Evolutionary conservation across 2,113 vertebrate genomes (phyloP), one percentile per base, ranked within the genome.

Genomic region (Cariama cristata): DNA sequence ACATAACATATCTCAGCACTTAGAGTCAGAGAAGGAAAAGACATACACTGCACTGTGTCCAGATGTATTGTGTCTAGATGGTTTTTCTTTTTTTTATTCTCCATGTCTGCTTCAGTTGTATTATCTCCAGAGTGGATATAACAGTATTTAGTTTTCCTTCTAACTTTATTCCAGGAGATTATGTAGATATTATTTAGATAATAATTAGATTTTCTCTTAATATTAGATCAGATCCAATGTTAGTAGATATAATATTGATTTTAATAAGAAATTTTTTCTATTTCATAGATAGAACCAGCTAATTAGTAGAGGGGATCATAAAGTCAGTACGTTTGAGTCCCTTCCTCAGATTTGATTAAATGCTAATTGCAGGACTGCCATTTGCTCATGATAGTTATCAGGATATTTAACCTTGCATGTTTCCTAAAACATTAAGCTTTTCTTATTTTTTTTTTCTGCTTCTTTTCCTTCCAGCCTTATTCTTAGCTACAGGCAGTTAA

Each of bases 241-340:
- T 77, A 73, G 72, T 42, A 90, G 71, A 66, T 62, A 62, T n/a
- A 72, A 56, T 49, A 28, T 76, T 69, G 49, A 83, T 88, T 96
- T 88, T 93, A 93, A 88, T 86, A 86, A 53, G 71, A 90, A 96
- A 80, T 28, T 53, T 93, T 92, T 93, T 90, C 44, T 72, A 30
- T 67, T 86, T 88, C 40, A 53, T 73, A 66, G 71, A 30, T 35
- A 83, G 58, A 93, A 76, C 1, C 4, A 81, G 14, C 9, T 79
- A 60, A 95, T 79, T 86, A 96, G 40, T 42, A 92, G 33, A 79
- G 49, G 24, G 35, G 60, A 73, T 85, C 26, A n/a, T 63, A 72
- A 87, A 91, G 74, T 72, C 56, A 85, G 35, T 82, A 67, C 30
- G 33, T 92, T 50, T 90, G 55, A 85, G 67, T 53, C 67, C 32